Conservation (phyloP, 2,113 vertebrate genomes). For the Petrocephalus microphthalmus region DNA sequence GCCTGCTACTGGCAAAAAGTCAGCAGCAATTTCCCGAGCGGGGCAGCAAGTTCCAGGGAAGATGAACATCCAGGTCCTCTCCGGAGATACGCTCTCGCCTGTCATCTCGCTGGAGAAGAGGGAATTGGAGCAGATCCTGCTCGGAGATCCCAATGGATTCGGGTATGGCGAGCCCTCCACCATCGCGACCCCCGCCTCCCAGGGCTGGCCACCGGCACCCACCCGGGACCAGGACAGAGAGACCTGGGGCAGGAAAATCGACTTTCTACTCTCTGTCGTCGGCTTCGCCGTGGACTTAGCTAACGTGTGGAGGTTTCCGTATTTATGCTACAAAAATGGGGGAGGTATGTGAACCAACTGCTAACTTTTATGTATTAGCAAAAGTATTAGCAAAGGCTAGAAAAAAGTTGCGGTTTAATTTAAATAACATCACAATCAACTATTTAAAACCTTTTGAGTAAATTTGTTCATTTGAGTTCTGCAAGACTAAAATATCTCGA, state of each 20-base stretch:
- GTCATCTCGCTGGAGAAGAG: conserved; percentile 70
- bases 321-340: conserved; percentile 41
- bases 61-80: conserved; percentile 80
- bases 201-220: conserved; percentile 36
- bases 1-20: background rate
- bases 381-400: background rate
- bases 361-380: background rate
- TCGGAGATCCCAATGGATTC: conserved; percentile 86
- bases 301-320: conserved; percentile 43
- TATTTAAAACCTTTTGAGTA: background rate
- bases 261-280: conserved; percentile 94
- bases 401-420: background rate
- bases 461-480: background rate
- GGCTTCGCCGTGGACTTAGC: conserved; percentile 74
- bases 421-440: background rate
- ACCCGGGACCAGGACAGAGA: conserved; percentile 63
- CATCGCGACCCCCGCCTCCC: conserved; percentile 49
- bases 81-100: conserved; percentile 73
- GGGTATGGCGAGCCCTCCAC: conserved; percentile 81
- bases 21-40: background rate
- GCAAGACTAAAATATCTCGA: background rate
- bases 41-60: conserved; percentile 48
- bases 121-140: conserved; percentile 80
- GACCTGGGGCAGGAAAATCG: conserved; percentile 96
- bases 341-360: conserved; percentile 29